phyloP scores from a whole-genome alignment of 2,113 vertebrate species.

The Vanacampus margaritifer region DNA sequence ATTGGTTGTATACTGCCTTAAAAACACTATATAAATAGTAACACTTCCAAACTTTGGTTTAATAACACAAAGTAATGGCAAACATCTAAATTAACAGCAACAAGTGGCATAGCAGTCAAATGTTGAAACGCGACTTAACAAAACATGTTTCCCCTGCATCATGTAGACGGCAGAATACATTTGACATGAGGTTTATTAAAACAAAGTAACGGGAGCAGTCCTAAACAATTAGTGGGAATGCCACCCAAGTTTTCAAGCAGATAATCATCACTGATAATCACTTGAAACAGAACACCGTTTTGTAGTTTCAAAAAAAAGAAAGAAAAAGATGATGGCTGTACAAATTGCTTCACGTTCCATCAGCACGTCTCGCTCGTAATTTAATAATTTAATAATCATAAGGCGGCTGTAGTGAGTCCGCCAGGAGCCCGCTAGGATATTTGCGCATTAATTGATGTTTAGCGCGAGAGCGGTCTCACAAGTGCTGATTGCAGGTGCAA shows the following conservation, averaged over 20 bases:
- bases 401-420: slow-evolving; percentile 23
- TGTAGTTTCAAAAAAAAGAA: background rate
- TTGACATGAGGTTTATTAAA: background rate
- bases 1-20: no score
- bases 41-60: no score
- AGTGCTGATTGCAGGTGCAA: slow-evolving; percentile 51
- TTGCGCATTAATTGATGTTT: slow-evolving; percentile 56
- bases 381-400: slow-evolving; percentile 25
- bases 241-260: background rate
- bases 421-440: slow-evolving; percentile 36
- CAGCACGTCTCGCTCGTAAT: slow-evolving; percentile 7
- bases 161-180: no score
- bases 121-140: no score
- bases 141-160: no score
- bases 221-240: background rate
- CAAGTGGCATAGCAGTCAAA: no score
- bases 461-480: slow-evolving; percentile 51
- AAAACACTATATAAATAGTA: no score
- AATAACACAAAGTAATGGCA: no score
- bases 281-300: background rate
- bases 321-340: background rate
- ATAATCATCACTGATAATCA: background rate
- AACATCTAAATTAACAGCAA: no score
- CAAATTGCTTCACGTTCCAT: slow-evolving; percentile 2
- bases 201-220: background rate